phyloP scores from a whole-genome alignment of 2,797 vertebrate genomes.

The Lepus oiostolus region DNA sequence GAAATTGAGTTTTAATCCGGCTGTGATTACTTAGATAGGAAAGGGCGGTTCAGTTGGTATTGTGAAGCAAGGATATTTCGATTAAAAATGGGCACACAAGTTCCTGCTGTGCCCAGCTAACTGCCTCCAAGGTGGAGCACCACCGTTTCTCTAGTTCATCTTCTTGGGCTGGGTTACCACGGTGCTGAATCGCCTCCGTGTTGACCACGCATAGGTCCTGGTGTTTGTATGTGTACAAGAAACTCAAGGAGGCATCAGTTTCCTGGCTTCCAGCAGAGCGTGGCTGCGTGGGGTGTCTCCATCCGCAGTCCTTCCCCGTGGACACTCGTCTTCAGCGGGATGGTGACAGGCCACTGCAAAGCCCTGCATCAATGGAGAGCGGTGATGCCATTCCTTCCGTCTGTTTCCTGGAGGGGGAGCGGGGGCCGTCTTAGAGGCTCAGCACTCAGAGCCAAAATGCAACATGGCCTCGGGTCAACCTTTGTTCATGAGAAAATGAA shows the following conservation, averaged over 20 bases:
- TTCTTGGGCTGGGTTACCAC: not conserved
- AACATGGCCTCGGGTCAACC: not conserved
- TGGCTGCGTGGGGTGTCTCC: not conserved
- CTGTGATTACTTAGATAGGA: not conserved
- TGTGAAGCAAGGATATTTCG: not conserved
- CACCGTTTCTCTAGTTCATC: not conserved
- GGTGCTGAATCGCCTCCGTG: not conserved
- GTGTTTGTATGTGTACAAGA: not conserved
- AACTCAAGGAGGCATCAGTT: not conserved
- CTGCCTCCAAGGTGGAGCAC: not conserved
- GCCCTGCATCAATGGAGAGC: conserved; percentile 1
- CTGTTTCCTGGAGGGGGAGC: not conserved
- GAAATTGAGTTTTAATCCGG: not conserved
- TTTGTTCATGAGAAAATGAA: conserved; percentile 39
- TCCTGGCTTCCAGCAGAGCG: not conserved
- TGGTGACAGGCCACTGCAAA: not conserved
- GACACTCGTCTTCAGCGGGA: not conserved
- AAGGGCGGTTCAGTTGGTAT: not conserved
- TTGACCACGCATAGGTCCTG: not conserved
- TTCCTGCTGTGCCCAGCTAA: not conserved
- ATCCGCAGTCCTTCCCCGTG: fast-evolving
- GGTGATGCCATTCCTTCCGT: not conserved
- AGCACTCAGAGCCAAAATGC: not conserved
- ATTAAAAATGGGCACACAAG: not conserved
- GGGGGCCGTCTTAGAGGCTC: not conserved